phyloP scores from a whole-genome alignment of 1,140 invertebrate species.

The Rhyzopertha dominica region DNA sequence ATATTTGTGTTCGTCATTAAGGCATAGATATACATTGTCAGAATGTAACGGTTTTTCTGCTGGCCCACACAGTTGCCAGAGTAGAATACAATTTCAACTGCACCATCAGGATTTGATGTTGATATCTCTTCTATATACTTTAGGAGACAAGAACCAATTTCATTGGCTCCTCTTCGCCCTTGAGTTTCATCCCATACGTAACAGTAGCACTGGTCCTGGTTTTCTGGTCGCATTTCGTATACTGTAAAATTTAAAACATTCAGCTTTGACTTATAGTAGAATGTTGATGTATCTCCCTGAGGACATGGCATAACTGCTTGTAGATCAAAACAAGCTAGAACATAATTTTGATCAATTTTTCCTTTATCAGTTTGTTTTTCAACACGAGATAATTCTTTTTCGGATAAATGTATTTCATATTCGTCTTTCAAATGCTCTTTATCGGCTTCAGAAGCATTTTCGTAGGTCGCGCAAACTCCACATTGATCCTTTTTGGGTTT shows the following conservation, averaged over 20 bases:
- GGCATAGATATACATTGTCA: slow-evolving; percentile 32
- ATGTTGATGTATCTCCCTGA: slow-evolving; percentile 33
- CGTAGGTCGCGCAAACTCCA: slow-evolving; percentile 16
- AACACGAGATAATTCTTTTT: slow-evolving; percentile 10
- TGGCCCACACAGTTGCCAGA: slow-evolving; percentile 44
- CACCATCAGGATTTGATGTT: slow-evolving; percentile 18
- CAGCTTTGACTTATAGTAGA: slow-evolving; percentile 46
- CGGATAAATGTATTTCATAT: slow-evolving; percentile 12
- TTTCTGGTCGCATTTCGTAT: no score
- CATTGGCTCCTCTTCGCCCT: slow-evolving; percentile 42
- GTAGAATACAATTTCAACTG: slow-evolving; percentile 33
- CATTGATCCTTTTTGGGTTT: slow-evolving; percentile 26
- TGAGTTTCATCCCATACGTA: no score
- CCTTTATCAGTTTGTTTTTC: slow-evolving; percentile 12
- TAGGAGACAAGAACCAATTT: slow-evolving; percentile 44
- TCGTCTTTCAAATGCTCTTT: slow-evolving; percentile 3
- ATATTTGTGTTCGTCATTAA: slow-evolving; percentile 26
- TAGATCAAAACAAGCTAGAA: slow-evolving; percentile 37
- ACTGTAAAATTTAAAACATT: slow-evolving; percentile 42
- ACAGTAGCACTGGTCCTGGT: no score
- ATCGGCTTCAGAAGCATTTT: slow-evolving; percentile 11
- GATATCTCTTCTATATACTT: slow-evolving; percentile 31
- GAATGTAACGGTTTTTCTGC: slow-evolving; percentile 40
- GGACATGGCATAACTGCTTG: slow-evolving; percentile 39
- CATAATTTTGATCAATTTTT: slow-evolving; percentile 22